Conservation (phyloP, 2,797 vertebrate species). For the Dryobates pubescens region DNA sequence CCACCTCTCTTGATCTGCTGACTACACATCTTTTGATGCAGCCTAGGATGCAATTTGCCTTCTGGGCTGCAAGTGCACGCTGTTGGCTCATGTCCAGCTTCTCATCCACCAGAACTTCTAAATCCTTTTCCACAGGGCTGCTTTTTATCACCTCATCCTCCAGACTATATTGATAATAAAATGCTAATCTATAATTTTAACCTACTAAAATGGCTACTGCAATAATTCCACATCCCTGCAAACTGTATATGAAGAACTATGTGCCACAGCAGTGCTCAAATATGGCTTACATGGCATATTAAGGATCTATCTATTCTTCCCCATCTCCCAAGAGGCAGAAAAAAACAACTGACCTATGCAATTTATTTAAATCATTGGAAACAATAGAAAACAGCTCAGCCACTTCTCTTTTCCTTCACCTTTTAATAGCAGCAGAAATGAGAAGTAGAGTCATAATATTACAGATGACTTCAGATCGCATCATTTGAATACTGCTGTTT, state of each 20-base stretch:
- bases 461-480: background rate
- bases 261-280: background rate
- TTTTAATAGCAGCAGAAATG: background rate
- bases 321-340: background rate
- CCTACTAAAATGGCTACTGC: background rate
- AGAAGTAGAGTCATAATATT: background rate
- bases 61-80: background rate
- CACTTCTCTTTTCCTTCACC: background rate
- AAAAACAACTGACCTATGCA: background rate
- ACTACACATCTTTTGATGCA: no score
- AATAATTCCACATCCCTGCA: background rate
- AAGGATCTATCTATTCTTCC: background rate
- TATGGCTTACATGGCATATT: background rate
- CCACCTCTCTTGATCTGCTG: no score
- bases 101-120: background rate
- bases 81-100: background rate
- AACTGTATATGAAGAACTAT: background rate
- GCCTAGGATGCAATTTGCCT: no score
- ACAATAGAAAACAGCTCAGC: background rate
- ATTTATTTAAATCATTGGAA: background rate
- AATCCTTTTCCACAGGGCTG: no score
- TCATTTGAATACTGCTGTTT: background rate
- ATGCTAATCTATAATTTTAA: background rate
- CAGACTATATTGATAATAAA: background rate
- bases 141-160: no score